Base-by-base conservation (phyloP, 1,140 invertebrate species). In the Calephelis virginiensis region DNA sequence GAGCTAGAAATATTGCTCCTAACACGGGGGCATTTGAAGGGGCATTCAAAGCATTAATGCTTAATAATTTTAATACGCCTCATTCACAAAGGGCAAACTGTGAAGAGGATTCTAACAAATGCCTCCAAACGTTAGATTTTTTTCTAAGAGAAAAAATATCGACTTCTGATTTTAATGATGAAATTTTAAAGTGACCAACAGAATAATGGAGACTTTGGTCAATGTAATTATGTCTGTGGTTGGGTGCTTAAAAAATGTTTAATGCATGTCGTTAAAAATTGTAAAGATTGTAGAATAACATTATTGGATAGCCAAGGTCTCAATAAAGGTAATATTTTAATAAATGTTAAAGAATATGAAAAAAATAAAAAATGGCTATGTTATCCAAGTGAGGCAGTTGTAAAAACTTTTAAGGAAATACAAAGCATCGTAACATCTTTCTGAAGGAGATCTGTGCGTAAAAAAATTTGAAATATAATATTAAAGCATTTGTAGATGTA, bases 111-210 rank as follows among this genome's bases (percentile, higher is more conserved):
- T 73, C 45, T 72, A 77, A 73, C 72, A 77, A 75, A 67, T 80
- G 64, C 72, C 83, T 75, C 75, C 83, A 72, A 70, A 70, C 74
- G 9, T 68, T 77, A 45, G 63, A 59, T n/a, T 71, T 68, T 46
- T 68, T 53, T 63, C 40, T 68, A 46, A 60, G 56, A 63, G 61
- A 56, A 63, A 38, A 49, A 47, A 56, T 46, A 45, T 13, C 12
- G 9, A 8, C 45, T 67, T 28, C 60, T 67, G 60, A 50, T 17
- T 43, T 64, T 48, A 43, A 47, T 10, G 13, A 10, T 49, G 47
- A 67, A 45, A 49, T 61, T 50, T 53, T 14, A 11, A n/a, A 45
- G 11, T 56, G 45, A 43, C 13, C 17, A 8, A 28, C 14, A 11
- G n/a, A 43, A 60, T 43, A n/a, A 37, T 43, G 10, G 3, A 38